phyloP scores from a whole-genome alignment of 2,113 vertebrate genomes.

The Toxotes jaculatrix region DNA sequence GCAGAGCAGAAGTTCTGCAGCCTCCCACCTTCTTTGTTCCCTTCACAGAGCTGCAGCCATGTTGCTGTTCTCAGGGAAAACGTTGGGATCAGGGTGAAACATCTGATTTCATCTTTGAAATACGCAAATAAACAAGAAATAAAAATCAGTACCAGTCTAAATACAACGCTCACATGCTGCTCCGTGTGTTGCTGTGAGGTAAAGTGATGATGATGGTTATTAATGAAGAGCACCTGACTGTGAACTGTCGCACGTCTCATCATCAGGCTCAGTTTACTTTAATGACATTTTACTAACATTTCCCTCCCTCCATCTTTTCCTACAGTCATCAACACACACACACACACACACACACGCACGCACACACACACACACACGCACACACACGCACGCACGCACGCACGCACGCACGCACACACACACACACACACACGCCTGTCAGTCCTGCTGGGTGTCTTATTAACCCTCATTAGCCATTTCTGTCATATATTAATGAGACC shows the following conservation, averaged over 20 bases:
- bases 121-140: too few relatives aligned
- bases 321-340: background rate
- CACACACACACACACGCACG: background rate
- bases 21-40: background rate
- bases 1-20: conserved; percentile 21
- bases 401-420: background rate
- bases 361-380: background rate
- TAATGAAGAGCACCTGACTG: conserved; percentile 10
- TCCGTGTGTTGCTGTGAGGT: too few relatives aligned
- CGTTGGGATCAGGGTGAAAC: too few relatives aligned
- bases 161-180: too few relatives aligned
- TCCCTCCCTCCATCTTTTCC: background rate
- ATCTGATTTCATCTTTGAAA: too few relatives aligned
- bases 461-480: conserved; percentile 60
- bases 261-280: background rate
- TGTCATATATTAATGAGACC: conserved; percentile 45
- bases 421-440: background rate
- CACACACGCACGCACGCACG: background rate
- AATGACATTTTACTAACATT: background rate
- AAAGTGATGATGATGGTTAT: background rate
- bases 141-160: too few relatives aligned
- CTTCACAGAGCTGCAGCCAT: background rate
- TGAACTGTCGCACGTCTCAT: background rate
- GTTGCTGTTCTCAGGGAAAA: background rate
- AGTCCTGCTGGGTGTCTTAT: conserved; percentile 52